A percentile compares a stretch with the other conserved stretches of the same genome.
Evolutionary conservation across 1,140 invertebrate species (phyloP).

Genomic region (Amyelois transitella): DNA sequence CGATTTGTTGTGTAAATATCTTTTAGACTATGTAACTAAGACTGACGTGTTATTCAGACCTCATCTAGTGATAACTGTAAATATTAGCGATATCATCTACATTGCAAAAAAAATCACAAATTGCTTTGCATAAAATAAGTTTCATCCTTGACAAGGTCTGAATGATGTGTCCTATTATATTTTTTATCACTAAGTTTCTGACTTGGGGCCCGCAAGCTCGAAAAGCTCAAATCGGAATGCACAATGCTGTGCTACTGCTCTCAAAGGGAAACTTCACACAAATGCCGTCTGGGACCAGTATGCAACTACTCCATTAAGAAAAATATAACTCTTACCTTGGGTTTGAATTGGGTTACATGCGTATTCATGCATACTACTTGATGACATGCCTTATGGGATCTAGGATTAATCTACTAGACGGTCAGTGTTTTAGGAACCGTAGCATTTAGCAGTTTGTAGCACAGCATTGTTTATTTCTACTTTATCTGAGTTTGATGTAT

Average conservation of each 20-base stretch:
- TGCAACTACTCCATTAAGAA: not conserved
- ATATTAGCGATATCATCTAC: not conserved
- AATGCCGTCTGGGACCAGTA: constrained; percentile 27
- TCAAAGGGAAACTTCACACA: constrained; percentile 49
- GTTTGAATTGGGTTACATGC: constrained; percentile 7
- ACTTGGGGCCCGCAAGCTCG: constrained; percentile 6
- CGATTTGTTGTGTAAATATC: too few species aligned
- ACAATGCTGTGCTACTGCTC: constrained; percentile 63
- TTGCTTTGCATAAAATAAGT: not conserved
- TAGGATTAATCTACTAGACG: constrained; percentile 17
- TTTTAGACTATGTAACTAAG: not conserved
- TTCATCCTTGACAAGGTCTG: not conserved
- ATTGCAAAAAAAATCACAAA: not conserved
- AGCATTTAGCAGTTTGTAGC: constrained; percentile 29
- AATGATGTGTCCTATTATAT: constrained; percentile 10
- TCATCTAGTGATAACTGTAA: not conserved
- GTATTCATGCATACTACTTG: constrained; percentile 15
- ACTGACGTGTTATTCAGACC: not conserved
- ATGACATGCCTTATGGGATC: constrained; percentile 8
- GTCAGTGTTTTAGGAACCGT: constrained; percentile 6
- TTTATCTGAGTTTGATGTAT: not conserved
- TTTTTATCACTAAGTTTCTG: not conserved
- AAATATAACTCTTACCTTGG: constrained; percentile 6
- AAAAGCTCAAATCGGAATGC: constrained; percentile 60
- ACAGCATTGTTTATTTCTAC: constrained; percentile 39